Percentiles rank a stretch among this genome's conserved stretches.
phyloP scores from a whole-genome alignment of 35 echinoderm and acorn worm species.

The Apostichopus japonicus region DNA sequence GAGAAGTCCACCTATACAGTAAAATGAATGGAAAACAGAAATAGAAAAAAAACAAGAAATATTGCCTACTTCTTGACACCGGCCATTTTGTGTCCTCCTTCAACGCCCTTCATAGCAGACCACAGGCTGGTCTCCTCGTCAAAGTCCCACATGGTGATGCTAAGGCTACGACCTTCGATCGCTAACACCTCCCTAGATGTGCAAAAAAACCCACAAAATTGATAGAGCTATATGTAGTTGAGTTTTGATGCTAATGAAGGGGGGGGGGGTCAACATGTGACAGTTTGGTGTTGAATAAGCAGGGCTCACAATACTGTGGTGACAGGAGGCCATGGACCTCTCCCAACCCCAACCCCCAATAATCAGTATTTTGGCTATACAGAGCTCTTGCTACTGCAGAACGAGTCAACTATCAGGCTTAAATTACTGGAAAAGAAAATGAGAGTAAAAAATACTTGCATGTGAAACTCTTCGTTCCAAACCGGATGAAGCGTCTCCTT shows the following conservation, averaged over 20 bases:
- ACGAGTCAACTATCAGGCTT: too few species aligned
- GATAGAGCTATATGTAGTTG: too few species aligned
- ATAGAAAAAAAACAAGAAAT: neutral
- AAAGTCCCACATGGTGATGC: constrained; percentile 82
- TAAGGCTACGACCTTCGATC: constrained; percentile 33
- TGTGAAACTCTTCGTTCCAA: constrained; percentile 90
- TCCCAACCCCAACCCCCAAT: too few species aligned
- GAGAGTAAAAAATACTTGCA: constrained; percentile 54
- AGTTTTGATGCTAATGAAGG: too few species aligned
- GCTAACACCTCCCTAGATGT: constrained; percentile 1
- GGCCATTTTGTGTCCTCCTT: constrained; percentile 82
- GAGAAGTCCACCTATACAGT: too few species aligned
- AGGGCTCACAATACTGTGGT: too few species aligned
- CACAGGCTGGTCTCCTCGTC: constrained; percentile 88
- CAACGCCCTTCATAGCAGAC: constrained; percentile 75
- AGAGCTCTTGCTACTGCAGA: too few species aligned
- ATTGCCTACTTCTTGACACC: constrained; percentile 77
- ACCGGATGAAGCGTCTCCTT: constrained; percentile 81
- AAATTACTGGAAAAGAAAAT: too few species aligned
- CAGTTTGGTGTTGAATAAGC: too few species aligned
- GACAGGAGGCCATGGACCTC: too few species aligned
- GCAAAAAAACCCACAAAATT: neutral
- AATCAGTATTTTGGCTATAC: too few species aligned
- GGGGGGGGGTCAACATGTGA: too few species aligned
- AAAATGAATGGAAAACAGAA: neutral